Percentiles rank a stretch among this genome's conserved stretches.
phyloP scores from a whole-genome alignment of 2,113 vertebrate species.

The Phylloscopus trochiloides region DNA sequence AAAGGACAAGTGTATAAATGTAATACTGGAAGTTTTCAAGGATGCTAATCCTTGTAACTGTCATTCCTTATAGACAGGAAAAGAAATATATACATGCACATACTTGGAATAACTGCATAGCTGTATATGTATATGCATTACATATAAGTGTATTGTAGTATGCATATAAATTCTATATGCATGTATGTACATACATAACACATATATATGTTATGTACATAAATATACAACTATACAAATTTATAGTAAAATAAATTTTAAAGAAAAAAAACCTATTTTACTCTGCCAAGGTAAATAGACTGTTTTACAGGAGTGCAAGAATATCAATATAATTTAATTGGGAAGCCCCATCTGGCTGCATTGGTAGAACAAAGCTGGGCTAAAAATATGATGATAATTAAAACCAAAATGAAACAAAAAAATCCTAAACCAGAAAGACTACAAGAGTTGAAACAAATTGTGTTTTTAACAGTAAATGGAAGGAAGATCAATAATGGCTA shows the following conservation, averaged over 20 bases:
- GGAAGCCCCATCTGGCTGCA: slow-evolving; percentile 10
- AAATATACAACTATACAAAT: background rate
- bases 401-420: slow-evolving; percentile 21
- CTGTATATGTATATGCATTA: background rate
- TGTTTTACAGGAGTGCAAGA: background rate
- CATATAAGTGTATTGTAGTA: background rate
- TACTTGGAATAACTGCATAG: background rate
- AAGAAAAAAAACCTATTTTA: background rate
- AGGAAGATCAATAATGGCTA: background rate
- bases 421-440: background rate
- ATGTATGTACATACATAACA: background rate
- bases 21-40: background rate
- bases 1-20: background rate
- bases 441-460: background rate
- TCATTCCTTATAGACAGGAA: background rate
- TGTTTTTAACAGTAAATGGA: slow-evolving; percentile 4
- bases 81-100: background rate
- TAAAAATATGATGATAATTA: slow-evolving; percentile 35
- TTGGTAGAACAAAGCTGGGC: background rate
- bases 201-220: background rate
- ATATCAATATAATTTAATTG: background rate
- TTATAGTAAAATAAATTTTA: background rate
- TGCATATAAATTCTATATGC: background rate
- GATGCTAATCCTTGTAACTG: background rate
- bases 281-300: background rate